A percentile compares a stretch with the other conserved stretches of the same genome.
phyloP scores from a whole-genome alignment of 2,113 vertebrate species.

The Serinus canaria region DNA sequence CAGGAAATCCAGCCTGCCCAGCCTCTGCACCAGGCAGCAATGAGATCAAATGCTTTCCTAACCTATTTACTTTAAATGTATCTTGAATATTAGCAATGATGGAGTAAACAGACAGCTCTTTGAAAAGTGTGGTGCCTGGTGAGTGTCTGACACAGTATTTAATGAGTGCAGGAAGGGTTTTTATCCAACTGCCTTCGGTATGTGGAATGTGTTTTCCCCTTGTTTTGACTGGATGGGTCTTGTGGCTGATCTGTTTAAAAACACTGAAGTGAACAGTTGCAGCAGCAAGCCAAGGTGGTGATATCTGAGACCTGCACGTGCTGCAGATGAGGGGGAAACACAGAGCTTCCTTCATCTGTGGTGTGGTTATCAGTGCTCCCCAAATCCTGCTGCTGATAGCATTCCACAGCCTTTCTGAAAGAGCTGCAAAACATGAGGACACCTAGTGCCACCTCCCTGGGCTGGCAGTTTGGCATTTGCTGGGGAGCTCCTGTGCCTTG shows the following conservation, averaged over 20 bases:
- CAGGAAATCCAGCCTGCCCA: background rate
- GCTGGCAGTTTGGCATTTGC: background rate
- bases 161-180: background rate
- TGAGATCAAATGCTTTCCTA: conserved; percentile 52
- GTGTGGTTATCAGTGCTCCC: background rate
- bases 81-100: conserved; percentile 26
- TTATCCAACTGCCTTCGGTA: background rate
- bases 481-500: background rate
- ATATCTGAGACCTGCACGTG: background rate
- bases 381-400: background rate
- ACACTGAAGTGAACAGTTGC: background rate
- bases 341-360: background rate
- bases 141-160: conserved; percentile 37
- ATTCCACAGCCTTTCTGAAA: background rate
- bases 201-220: conserved; percentile 40
- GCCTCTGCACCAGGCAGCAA: background rate
- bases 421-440: background rate
- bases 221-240: conserved; percentile 32
- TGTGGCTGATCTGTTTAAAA: conserved; percentile 22
- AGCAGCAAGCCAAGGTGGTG: background rate
- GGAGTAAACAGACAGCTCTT: conserved; percentile 33
- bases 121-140: conserved; percentile 8
- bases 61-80: conserved; percentile 55
- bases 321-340: background rate
- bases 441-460: background rate